Percentiles rank a stretch among this genome's conserved stretches.
Evolutionary conservation across 53 echinoderm and acorn worm genomes (phyloP).

Genomic region (Paracentrotus lividus): DNA sequence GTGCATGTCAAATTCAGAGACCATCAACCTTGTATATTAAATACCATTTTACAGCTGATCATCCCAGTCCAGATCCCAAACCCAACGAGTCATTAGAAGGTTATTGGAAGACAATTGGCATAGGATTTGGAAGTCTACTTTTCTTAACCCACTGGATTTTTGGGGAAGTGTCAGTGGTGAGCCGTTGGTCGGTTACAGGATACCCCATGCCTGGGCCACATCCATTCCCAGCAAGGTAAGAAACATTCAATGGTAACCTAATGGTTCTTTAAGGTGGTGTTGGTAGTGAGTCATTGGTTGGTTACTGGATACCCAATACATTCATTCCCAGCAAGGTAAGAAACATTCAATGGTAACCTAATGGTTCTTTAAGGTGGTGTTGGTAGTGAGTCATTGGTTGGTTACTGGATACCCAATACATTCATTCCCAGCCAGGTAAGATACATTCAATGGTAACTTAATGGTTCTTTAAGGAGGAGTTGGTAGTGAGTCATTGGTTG

Average conservation of each 20-base stretch:
- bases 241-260: background rate
- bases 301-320: constrained; percentile 81
- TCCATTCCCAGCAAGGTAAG: constrained; percentile 90
- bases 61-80: constrained; percentile 80
- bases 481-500: no score
- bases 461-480: no score
- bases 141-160: constrained; percentile 92
- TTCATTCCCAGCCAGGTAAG: constrained; percentile 87
- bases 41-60: constrained; percentile 80
- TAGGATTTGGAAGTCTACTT: constrained; percentile 93
- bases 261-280: constrained; percentile 82
- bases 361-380: constrained; percentile 83
- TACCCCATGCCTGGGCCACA: constrained; percentile 86
- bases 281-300: constrained; percentile 85
- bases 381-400: constrained; percentile 83
- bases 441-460: no score
- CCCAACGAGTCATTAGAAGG: constrained; percentile 67
- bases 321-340: constrained; percentile 90
- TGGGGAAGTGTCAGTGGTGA: constrained; percentile 89
- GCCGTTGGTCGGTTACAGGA: constrained; percentile 86
- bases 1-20: no score
- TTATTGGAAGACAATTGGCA: constrained; percentile 77
- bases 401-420: constrained; percentile 78
- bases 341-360: background rate
- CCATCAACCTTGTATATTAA: no score